Evolutionary conservation across 2,888 invertebrate genomes (phyloP), one percentile per base, ranked within the genome.

Genomic region (Glaucopsyche alexis): DNA sequence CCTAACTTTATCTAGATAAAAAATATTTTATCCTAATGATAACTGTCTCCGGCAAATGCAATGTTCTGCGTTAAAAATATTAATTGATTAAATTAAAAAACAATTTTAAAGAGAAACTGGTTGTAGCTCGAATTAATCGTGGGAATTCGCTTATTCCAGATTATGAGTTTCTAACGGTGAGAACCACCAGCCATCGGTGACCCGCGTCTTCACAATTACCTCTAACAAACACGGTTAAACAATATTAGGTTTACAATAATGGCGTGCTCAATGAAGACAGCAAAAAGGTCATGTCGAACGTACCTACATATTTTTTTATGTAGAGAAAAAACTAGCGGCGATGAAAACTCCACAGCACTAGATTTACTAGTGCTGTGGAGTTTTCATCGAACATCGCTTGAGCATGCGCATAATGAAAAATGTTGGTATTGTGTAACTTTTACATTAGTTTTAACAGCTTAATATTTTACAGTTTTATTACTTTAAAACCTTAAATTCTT

Each of bases 81-180:
- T 60, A 60, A 60, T 60, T 60, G 60, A 60, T 38, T 60, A 60
- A 60, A 60, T 60, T 60, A 60, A 60, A 60, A 60, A 60, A 60
- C 60, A 60, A 60, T 60, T 60, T 47, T 60, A 1, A 1, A 60
- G 60, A 60, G 60, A 60, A 60, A 60, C 60, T 60, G 29, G 60
- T 60, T 29, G 60, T 29, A 38, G 38, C 29, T 38, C 60, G 67
- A 45, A 42, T 66, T 66, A 66, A 66, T 66, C 40, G 42, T 66
- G 66, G 40, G 67, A 67, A 67, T 45, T 66, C 45, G 5, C 45
- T 67, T 67, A 67, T 67, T 67, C 45, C 67, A 67, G 67, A 67
- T 67, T 67, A 45, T 42, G 45, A 67, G 67, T 67, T 60, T 60
- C 45, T 67, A 67, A 67, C 42, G 67, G 45, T 67, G 42, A 42